phyloP scores from a whole-genome alignment of 2,888 invertebrate genomes.

The Xiphydria camelus region DNA sequence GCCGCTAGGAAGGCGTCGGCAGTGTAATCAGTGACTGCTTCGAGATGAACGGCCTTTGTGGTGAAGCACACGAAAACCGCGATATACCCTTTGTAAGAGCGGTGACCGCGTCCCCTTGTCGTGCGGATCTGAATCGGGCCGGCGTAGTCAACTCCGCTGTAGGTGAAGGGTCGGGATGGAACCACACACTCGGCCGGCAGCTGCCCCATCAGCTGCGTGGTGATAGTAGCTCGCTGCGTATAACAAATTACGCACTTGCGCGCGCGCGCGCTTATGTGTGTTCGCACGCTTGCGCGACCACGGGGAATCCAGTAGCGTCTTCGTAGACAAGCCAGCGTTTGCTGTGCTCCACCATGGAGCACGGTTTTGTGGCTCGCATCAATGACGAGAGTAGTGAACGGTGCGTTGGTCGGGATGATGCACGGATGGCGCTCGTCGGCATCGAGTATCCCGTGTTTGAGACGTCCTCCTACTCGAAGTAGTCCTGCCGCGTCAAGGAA shows the following conservation, averaged over 20 bases:
- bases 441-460: no score
- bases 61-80: conserved; percentile 29
- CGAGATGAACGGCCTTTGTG: conserved; percentile 29
- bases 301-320: conserved; percentile 15
- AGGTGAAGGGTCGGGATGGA: no score
- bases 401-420: no score
- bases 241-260: conserved; percentile 13
- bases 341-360: conserved; percentile 15
- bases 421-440: no score
- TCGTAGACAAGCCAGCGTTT: conserved; percentile 12
- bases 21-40: conserved; percentile 25
- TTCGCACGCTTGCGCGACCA: conserved; percentile 12
- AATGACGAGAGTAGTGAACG: no score
- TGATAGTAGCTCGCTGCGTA: no score
- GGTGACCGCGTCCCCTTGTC: conserved; percentile 8
- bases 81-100: conserved; percentile 23
- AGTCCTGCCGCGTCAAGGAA: conserved; percentile 13
- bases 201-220: conserved; percentile 28
- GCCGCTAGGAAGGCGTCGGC: conserved; percentile 27
- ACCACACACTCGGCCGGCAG: conserved; percentile 25
- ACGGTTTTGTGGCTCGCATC: conserved; percentile 15
- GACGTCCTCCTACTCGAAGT: no score
- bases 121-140: conserved; percentile 5
- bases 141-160: no score
- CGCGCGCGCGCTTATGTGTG: conserved; percentile 7